These are phyloP conservation scores for Spatula clypeata DNA, from an alignment of 2,797 vertebrate species.

Conservation along the genomic window DNA sequence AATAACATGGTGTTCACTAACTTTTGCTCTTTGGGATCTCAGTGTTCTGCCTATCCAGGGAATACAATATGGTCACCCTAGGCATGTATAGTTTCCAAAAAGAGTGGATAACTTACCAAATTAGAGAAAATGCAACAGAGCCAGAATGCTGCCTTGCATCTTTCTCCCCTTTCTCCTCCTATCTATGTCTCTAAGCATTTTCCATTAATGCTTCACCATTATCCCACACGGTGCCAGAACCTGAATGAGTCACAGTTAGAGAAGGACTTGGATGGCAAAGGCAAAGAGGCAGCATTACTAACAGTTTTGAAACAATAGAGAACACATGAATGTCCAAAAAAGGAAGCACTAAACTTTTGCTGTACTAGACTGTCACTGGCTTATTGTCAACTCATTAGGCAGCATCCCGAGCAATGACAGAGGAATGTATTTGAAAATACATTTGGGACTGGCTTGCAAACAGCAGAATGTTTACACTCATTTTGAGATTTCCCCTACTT, in stretches of 20 bases:
- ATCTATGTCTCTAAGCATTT: not conserved
- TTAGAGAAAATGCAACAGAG: not conserved
- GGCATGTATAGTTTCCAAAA: slow-evolving; percentile 6
- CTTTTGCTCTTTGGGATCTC: not conserved
- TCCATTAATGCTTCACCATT: slow-evolving; percentile 23
- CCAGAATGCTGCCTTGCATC: slow-evolving; percentile 49
- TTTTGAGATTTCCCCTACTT: slow-evolving; percentile 31
- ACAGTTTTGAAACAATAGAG: slow-evolving; percentile 54
- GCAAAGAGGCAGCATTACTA: slow-evolving; percentile 17
- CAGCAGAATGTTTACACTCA: slow-evolving; percentile 20
- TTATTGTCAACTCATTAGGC: slow-evolving; percentile 68
- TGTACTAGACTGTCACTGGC: slow-evolving; percentile 53
- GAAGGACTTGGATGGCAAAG: slow-evolving; percentile 42
- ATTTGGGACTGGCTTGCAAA: slow-evolving; percentile 50
- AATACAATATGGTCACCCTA: slow-evolving; percentile 9
- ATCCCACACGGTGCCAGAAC: slow-evolving; percentile 28
- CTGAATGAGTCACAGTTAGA: slow-evolving; percentile 56
- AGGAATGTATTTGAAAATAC: slow-evolving; percentile 61
- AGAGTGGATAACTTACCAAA: slow-evolving; percentile 24
- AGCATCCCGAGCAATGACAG: slow-evolving; percentile 42
- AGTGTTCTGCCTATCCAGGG: not conserved
- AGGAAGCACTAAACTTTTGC: slow-evolving; percentile 68
- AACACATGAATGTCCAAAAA: slow-evolving; percentile 69
- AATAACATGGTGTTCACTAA: not conserved
- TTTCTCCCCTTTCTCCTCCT: slow-evolving; percentile 30